Conservation (phyloP, 2,797 vertebrate species). For the Peromyscus attwateri region DNA sequence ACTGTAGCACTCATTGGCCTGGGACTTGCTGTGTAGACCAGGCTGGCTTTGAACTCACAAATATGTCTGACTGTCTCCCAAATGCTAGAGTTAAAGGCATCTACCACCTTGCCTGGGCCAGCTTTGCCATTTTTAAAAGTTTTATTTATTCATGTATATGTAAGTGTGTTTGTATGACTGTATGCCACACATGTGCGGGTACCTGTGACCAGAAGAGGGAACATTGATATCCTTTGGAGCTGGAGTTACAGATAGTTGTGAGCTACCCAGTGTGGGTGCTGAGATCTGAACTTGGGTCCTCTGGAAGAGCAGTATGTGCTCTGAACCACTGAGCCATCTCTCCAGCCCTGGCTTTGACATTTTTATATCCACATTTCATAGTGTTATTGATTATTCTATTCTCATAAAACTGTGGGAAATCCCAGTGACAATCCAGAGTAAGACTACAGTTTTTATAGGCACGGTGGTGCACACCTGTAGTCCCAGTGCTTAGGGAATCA, state of each 20-base stretch:
- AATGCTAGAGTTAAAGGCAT: background rate
- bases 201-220: background rate
- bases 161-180: background rate
- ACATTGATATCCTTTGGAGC: background rate
- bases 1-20: background rate
- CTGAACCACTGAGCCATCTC: background rate
- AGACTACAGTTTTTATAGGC: background rate
- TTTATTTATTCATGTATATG: background rate
- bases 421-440: constrained; percentile 26
- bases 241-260: background rate
- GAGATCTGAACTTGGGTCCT: background rate
- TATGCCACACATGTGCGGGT: no score
- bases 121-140: background rate
- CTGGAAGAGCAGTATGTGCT: background rate
- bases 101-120: background rate
- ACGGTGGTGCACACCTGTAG: background rate
- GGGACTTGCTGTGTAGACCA: background rate
- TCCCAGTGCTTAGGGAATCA: background rate
- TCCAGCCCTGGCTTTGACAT: background rate
- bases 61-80: background rate
- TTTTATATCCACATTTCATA: background rate
- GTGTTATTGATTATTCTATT: constrained; percentile 5
- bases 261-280: background rate
- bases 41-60: background rate
- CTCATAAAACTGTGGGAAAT: constrained; percentile 34